Evolutionary conservation across 2,797 vertebrate genomes (phyloP).

Genomic region (Sebastes trivittatus): DNA sequence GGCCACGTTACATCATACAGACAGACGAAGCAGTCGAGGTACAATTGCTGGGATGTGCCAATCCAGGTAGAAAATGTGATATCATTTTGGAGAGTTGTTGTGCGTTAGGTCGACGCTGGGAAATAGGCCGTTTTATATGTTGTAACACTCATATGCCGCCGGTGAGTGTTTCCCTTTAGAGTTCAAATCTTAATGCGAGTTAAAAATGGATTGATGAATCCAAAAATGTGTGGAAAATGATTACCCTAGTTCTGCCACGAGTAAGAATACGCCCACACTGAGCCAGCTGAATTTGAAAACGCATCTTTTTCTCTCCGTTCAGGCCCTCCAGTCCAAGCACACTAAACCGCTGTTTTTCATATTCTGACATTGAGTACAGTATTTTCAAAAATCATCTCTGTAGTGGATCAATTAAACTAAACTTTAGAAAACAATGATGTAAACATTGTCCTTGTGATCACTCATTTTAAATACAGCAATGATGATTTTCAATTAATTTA

Average conservation of each 20-base stretch:
- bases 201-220: constrained; percentile 24
- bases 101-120: neutral
- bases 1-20: neutral
- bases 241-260: neutral
- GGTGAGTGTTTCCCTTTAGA: neutral
- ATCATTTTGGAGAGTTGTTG: neutral
- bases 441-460: neutral
- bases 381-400: neutral
- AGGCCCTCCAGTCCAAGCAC: neutral
- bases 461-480: neutral
- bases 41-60: neutral
- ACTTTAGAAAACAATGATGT: neutral
- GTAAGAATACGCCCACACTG: constrained; percentile 14
- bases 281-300: constrained; percentile 8
- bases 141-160: neutral
- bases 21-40: neutral
- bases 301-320: neutral
- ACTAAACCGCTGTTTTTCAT: neutral
- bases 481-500: neutral
- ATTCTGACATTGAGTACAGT: neutral
- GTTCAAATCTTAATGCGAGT: neutral
- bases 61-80: neutral
- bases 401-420: neutral
- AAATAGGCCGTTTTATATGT: neutral
- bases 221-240: constrained; percentile 4